Conservation (phyloP, 2,888 invertebrate genomes). For the Antitype chi region DNA sequence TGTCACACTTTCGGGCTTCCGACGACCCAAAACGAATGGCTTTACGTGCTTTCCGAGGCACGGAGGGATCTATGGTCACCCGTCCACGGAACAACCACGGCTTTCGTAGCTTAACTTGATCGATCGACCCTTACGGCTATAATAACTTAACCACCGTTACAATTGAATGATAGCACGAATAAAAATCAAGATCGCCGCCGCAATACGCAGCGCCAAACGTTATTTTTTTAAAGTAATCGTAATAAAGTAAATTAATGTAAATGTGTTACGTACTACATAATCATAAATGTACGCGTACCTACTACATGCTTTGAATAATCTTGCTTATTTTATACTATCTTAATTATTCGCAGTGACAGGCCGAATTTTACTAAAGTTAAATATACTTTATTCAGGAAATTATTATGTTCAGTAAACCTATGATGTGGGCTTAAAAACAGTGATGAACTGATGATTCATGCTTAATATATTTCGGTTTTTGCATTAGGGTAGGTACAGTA, state of each 20-base stretch:
- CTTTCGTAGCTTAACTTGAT: background rate
- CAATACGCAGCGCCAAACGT: slow-evolving; percentile 21
- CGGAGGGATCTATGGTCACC: background rate
- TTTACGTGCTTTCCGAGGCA: background rate
- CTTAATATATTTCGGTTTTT: slow-evolving; percentile 2
- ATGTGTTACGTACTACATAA: slow-evolving; percentile 20
- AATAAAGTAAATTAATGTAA: slow-evolving; percentile 28
- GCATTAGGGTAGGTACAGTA: background rate
- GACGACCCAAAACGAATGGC: background rate
- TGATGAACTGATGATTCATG: slow-evolving; percentile 9
- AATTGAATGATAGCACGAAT: background rate
- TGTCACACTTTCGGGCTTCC: background rate
- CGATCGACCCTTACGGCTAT: background rate
- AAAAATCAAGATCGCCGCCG: slow-evolving; percentile 4
- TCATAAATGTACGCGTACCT: slow-evolving; percentile 10
- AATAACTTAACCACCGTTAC: background rate
- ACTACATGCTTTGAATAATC: slow-evolving; percentile 3
- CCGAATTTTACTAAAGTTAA: background rate
- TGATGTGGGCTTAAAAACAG: background rate
- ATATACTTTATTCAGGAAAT: background rate
- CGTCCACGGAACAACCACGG: background rate
- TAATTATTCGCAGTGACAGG: background rate
- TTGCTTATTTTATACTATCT: background rate
- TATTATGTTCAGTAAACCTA: background rate
- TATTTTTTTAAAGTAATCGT: slow-evolving; percentile 25